phyloP scores from a whole-genome alignment of 2,113 vertebrate species.

The Ancistrus triradiatus region DNA sequence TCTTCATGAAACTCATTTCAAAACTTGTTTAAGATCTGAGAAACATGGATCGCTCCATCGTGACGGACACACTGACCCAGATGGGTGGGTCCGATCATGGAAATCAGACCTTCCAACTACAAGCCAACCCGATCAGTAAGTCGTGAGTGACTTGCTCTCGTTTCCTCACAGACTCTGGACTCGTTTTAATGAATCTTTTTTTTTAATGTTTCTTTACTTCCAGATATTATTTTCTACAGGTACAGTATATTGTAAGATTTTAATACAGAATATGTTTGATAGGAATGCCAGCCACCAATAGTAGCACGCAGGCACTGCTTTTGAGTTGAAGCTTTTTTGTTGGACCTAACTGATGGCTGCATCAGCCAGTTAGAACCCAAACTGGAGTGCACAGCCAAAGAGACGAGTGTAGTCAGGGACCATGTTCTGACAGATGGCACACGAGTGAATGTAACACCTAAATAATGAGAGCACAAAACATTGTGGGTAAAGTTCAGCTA shows the following conservation, averaged over 20 bases:
- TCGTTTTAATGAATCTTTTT: slow-evolving; percentile 8
- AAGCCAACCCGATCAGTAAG: slow-evolving; percentile 6
- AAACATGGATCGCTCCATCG: too few relatives aligned
- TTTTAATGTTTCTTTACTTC: slow-evolving; percentile 29
- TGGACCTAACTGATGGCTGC: slow-evolving; percentile 64
- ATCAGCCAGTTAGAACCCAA: slow-evolving; percentile 62
- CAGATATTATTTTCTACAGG: slow-evolving; percentile 48
- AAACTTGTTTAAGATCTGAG: slow-evolving; percentile 1
- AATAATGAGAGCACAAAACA: slow-evolving; percentile 45
- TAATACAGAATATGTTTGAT: slow-evolving; percentile 16
- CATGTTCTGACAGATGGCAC: slow-evolving; percentile 42
- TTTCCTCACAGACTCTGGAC: slow-evolving; percentile 16
- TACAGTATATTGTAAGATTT: slow-evolving; percentile 29
- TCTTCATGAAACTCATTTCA: slow-evolving; percentile 2
- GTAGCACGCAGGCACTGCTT: slow-evolving; percentile 40
- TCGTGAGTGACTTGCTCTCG: slow-evolving; percentile 3
- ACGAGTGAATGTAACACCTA: slow-evolving; percentile 36
- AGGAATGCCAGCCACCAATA: slow-evolving; percentile 20
- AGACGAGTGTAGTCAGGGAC: slow-evolving; percentile 47
- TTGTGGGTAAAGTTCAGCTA: neutral
- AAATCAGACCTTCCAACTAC: slow-evolving; percentile 6
- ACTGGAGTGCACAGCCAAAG: slow-evolving; percentile 58
- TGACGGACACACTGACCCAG: too few relatives aligned
- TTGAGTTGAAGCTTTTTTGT: slow-evolving; percentile 44
- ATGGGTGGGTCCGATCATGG: too few relatives aligned